A percentile compares a stretch with the other conserved stretches of the same genome.
Evolutionary conservation across 2,888 invertebrate genomes (phyloP).

Genomic region (Andricus quercusramuli): DNA sequence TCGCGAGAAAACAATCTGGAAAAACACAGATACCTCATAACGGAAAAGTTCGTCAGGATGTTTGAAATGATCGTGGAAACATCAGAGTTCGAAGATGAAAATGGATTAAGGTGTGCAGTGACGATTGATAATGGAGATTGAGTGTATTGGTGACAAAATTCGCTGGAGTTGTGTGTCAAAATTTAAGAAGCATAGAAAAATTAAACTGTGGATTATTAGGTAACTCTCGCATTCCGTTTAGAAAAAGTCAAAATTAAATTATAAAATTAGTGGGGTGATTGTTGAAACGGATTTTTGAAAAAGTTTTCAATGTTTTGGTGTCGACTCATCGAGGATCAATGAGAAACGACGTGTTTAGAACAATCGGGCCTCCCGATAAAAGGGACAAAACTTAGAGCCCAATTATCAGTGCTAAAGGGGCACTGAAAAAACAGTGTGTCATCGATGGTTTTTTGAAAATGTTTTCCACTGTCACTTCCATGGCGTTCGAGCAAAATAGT

Average conservation of each 20-base stretch:
- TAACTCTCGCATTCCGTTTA: conserved; percentile 13
- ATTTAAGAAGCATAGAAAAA: not conserved
- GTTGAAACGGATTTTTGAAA: conserved; percentile 4
- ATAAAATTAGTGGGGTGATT: not conserved
- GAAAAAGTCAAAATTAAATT: not conserved
- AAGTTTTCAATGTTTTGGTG: conserved; percentile 10
- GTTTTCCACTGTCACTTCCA: conserved; percentile 70
- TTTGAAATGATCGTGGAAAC: conserved; percentile 9
- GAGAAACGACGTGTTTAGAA: conserved; percentile 21
- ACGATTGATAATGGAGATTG: conserved; percentile 40
- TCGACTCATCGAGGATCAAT: conserved; percentile 23
- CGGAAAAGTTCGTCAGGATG: conserved; percentile 12
- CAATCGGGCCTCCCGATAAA: conserved; percentile 35
- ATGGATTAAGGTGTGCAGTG: conserved; percentile 28
- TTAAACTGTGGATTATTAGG: not conserved
- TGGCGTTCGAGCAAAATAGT: conserved; percentile 67
- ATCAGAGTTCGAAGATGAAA: conserved; percentile 9
- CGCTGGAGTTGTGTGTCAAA: not conserved
- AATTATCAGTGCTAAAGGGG: not conserved
- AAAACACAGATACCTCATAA: not conserved
- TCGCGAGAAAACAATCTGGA: conserved; percentile 1
- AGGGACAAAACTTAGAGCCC: conserved; percentile 29
- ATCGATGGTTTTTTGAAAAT: conserved; percentile 53
- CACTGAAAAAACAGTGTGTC: conserved; percentile 25
- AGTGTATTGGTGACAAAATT: not conserved